These are phyloP conservation scores for Psittacula derbiana DNA, from an alignment of 2,797 vertebrate genomes.

Conservation along the genomic window DNA sequence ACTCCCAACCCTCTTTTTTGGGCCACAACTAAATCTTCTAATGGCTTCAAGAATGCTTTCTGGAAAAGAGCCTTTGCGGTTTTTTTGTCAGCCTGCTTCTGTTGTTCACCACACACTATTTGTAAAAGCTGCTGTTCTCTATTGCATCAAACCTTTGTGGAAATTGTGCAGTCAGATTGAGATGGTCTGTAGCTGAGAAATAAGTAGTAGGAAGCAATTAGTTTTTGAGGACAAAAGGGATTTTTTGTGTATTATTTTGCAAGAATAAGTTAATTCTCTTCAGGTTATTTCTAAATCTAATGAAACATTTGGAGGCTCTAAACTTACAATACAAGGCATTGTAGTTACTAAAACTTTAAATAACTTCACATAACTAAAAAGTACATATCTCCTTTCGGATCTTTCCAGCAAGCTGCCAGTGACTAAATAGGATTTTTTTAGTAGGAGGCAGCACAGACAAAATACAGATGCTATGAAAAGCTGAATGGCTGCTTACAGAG, in stretches of 20 bases:
- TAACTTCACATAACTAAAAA: background rate
- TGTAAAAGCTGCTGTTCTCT: background rate
- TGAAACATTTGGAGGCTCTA: background rate
- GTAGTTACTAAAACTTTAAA: background rate
- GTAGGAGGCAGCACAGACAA: slow-evolving; percentile 1
- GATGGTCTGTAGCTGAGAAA: background rate
- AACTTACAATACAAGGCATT: background rate
- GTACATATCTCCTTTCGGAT: background rate
- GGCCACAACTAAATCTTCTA: background rate
- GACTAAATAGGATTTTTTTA: slow-evolving; percentile 2
- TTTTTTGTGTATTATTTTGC: background rate
- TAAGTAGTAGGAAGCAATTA: background rate
- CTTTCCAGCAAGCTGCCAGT: background rate
- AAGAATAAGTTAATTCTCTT: background rate
- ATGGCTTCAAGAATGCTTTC: background rate
- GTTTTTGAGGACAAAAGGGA: background rate
- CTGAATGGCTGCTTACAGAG: background rate
- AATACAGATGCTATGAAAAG: slow-evolving; percentile 3
- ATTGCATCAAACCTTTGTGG: background rate
- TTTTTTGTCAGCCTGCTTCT: background rate
- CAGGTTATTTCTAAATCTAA: background rate
- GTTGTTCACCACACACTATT: background rate
- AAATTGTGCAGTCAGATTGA: background rate
- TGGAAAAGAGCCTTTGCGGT: background rate
- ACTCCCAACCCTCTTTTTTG: background rate